Percentiles rank a stretch among this genome's conserved stretches.
These are phyloP conservation scores for Hestina assimilis DNA, from an alignment of 1,140 invertebrate species.

Conservation along the genomic window DNA sequence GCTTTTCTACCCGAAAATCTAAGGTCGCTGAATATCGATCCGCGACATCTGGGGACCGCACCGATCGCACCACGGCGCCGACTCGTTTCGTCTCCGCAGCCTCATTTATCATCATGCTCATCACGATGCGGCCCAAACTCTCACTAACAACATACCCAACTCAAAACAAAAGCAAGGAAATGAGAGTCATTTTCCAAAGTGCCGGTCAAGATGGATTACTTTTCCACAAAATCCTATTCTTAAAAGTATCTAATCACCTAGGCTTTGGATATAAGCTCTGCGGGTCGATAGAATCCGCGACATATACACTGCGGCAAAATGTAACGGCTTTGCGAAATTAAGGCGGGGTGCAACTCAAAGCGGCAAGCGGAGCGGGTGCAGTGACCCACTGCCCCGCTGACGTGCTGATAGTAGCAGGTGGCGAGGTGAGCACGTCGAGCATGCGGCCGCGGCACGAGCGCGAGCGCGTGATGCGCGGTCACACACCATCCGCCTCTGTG, in stretches of 20 bases:
- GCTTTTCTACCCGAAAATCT: constrained; percentile 21
- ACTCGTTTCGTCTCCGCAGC: constrained; percentile 23
- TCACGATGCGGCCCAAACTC: constrained; percentile 12
- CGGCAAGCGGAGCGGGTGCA: constrained; percentile 20
- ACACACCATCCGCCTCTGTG: background rate
- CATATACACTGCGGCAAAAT: constrained; percentile 61
- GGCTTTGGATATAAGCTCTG: constrained; percentile 17
- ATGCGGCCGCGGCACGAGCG: background rate
- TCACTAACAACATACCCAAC: too few species aligned
- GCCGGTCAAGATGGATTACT: background rate
- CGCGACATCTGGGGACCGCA: constrained; percentile 49
- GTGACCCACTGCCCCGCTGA: constrained; percentile 37
- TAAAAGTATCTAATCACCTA: constrained; percentile 15
- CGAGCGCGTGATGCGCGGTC: constrained; percentile 1
- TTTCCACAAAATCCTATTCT: too few species aligned
- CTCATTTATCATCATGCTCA: constrained; percentile 7
- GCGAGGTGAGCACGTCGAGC: background rate
- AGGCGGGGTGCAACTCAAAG: constrained; percentile 3
- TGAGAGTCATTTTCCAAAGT: too few species aligned
- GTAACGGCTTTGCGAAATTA: constrained; percentile 25
- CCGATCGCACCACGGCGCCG: constrained; percentile 36
- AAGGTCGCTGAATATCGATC: constrained; percentile 65
- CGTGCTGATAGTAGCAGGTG: constrained; percentile 20
- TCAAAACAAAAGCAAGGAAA: too few species aligned
- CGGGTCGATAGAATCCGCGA: constrained; percentile 63